These are phyloP conservation scores for Melangyna quadrimaculata DNA, from an alignment of 2,888 invertebrate genomes.

Conservation along the genomic window DNA sequence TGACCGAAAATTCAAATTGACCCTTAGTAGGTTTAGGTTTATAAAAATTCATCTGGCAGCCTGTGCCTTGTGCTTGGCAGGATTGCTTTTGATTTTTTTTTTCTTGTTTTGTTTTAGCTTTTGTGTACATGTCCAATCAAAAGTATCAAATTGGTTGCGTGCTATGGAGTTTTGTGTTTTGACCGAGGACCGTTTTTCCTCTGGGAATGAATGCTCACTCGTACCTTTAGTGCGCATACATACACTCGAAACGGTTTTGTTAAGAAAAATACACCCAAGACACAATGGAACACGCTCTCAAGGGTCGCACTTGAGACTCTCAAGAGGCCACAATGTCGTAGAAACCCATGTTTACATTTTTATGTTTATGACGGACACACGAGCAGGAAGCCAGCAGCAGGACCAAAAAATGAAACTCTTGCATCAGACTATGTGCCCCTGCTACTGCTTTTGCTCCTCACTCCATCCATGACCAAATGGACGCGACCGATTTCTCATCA, in stretches of 20 bases:
- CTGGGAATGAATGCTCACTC: conserved; percentile 40
- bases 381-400: conserved; percentile 31
- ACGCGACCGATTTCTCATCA: conserved; percentile 41
- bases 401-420: conserved; percentile 3
- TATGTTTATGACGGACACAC: conserved; percentile 55
- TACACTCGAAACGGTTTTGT: conserved; percentile 12
- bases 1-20: conserved; percentile 64
- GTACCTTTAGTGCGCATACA: neutral
- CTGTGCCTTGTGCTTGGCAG: neutral
- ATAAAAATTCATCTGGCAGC: conserved; percentile 19
- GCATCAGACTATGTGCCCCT: neutral
- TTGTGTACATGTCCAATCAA: conserved; percentile 28
- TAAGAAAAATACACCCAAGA: conserved; percentile 48
- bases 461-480: conserved; percentile 37
- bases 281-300: conserved; percentile 66
- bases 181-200: conserved; percentile 39
- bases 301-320: conserved; percentile 68
- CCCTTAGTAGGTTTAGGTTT: conserved; percentile 43
- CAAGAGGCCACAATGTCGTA: conserved; percentile 61
- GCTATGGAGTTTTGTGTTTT: conserved; percentile 27
- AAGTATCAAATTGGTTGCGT: conserved; percentile 39
- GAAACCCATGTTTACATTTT: conserved; percentile 63
- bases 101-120: too few relatives aligned
- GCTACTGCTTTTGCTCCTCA: neutral
- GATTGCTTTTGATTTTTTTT: neutral